These are phyloP conservation scores for Fistularia tabacaria DNA, from an alignment of 2,797 vertebrate species.

Conservation along the genomic window DNA sequence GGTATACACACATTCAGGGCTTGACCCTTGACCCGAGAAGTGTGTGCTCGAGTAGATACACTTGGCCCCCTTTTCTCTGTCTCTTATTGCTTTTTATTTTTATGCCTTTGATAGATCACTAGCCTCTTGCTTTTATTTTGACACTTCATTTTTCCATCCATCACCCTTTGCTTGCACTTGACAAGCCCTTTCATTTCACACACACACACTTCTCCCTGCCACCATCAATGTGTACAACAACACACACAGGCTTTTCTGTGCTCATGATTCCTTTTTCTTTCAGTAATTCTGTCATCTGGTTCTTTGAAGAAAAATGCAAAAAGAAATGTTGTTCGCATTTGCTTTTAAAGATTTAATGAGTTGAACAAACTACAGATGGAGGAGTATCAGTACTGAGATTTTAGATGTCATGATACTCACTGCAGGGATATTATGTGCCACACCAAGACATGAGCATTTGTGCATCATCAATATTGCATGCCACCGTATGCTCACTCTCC, in stretches of 20 bases:
- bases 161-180: constrained; percentile 22
- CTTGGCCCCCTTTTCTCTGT: constrained; percentile 14
- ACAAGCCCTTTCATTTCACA: constrained; percentile 1
- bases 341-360: constrained; percentile 51
- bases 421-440: constrained; percentile 30
- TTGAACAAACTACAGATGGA: constrained; percentile 22
- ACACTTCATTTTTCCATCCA: constrained; percentile 29
- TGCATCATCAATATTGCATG: constrained; percentile 61
- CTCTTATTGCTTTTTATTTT: constrained; percentile 11
- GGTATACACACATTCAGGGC: constrained; percentile 10
- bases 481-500: constrained; percentile 51
- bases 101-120: constrained; percentile 7
- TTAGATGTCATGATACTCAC: constrained; percentile 47
- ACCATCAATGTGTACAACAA: neutral
- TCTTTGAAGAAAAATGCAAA: neutral
- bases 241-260: too few species aligned
- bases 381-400: constrained; percentile 22
- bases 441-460: constrained; percentile 29
- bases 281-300: too few species aligned
- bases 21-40: constrained; percentile 37
- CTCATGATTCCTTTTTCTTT: too few species aligned
- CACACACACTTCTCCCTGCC: neutral
- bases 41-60: constrained; percentile 8
- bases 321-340: constrained; percentile 7
- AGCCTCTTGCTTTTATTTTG: constrained; percentile 12